Base-by-base conservation (phyloP, 2,888 invertebrate genomes). In the Bibio marci region DNA sequence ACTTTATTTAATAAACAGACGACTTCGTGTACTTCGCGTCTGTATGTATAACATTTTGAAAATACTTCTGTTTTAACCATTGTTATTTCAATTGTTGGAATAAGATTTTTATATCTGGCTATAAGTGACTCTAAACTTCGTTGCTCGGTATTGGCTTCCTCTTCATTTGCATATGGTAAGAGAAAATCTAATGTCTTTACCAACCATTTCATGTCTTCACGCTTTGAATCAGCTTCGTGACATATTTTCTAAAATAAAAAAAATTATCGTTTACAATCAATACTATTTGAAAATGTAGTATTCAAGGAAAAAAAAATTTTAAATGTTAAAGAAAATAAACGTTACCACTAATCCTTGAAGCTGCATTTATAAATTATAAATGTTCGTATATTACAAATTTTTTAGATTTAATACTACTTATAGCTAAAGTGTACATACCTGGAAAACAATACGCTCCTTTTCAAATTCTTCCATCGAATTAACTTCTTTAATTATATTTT, bases 191-290 rank as follows among this genome's bases (percentile, higher is more conserved):
- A 63, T 12, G 85, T 86, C 60, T 90, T 87, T 2, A 91, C 87
- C 40, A 95, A 67, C 87, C 90, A 90, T 56, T 91, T 91, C 80
- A 92, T 90, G 52, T 90, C 88, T 58, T 91, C 90, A 19, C 88
- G 75, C 57, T 86, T 85, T 42, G 71, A 71, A 56, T 92, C 90
- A 27, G 91, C 88, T 64, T 90, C 87, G 44, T 80, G 78, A 57
- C 90, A 90, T 49, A 91, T 82, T 58, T 74, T 76, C 90, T 91
- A 64, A 4, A 60, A 58, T 48, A 43, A 43, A 39, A 48, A 30
- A 25, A 39, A 35, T 34, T 4, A 30, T 28, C 15, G 28, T 1
- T 14, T 34, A 31, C 2, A 19, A 17, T 26, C 32, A 38, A 10
- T 11, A 28, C 8, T 5, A 30, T 11, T 6, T 35, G 7, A n/a